Evolutionary conservation across 2,888 invertebrate species (phyloP), one percentile per base, ranked within the genome.

Genomic region (Cephus spinipes): DNA sequence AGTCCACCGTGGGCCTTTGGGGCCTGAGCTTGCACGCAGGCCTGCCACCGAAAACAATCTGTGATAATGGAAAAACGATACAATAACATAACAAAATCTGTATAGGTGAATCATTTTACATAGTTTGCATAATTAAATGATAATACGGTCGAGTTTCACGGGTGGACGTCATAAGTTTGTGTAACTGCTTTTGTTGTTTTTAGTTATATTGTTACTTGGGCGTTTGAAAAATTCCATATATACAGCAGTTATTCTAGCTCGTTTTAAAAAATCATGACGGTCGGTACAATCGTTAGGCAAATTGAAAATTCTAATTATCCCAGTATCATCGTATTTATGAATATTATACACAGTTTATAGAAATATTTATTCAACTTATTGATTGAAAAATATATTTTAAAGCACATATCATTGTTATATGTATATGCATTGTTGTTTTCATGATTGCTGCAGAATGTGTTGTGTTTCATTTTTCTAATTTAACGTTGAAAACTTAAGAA

Each of bases 1-100:
- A 89, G 88, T 90, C 90, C 84, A 83, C 78, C 81, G 81, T 85
- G 83, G 87, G 87, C 85, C 87, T 86, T 82, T 77, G 81, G 85
- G 80, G 85, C 79, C 81, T 86, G 84, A 88, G 83, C 83, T 85
- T 84, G 81, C 76, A 81, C 80, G 83, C 81, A 83, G 89, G 89
- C 87, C 89, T 89, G 88, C 86, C 86, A 89, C 86, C 85, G 90
- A 78, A 90, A 90, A 89, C 88, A 88, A 90, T 91, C 91, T 91
- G 91, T 91, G 91, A 91, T 91, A 91, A 90, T 84, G 87, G 86
- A 87, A 88, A 91, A 91, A 89, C 87, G 89, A 91, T 90, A 91
- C 91, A 91, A 91, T 91, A 91, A 91, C 85, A 82, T 85, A 85
- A 87, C 82, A 86, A 87, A 87, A 86, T 87, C 81, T 85, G 83